These are phyloP conservation scores for Lichenostomus cassidix DNA, from an alignment of 2,113 vertebrate species.

Conservation along the genomic window DNA sequence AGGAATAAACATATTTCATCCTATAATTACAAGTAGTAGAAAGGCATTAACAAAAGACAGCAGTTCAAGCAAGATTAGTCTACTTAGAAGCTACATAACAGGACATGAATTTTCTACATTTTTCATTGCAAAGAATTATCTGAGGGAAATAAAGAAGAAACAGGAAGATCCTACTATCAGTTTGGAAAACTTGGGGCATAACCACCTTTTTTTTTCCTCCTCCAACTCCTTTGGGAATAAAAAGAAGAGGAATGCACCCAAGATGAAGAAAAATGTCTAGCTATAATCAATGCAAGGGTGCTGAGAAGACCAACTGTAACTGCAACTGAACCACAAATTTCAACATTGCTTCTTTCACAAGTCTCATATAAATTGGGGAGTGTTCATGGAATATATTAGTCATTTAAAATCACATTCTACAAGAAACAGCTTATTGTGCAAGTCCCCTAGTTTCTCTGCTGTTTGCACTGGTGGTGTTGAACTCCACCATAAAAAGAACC, in stretches of 20 bases:
- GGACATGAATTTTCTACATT: neutral
- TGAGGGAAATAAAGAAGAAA: neutral
- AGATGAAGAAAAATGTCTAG: neutral
- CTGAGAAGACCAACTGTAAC: neutral
- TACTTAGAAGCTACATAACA: neutral
- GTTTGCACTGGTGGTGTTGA: neutral
- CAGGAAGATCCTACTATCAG: neutral
- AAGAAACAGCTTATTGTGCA: neutral
- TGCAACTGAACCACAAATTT: neutral
- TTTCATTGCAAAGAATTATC: neutral
- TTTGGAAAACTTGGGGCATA: neutral
- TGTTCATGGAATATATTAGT: neutral
- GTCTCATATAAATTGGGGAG: rapidly evolving
- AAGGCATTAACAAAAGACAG: neutral
- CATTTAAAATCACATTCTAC: neutral
- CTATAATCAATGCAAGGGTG: neutral
- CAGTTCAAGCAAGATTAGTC: neutral
- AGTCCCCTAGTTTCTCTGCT: neutral
- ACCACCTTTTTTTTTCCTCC: neutral
- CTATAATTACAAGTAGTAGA: neutral
- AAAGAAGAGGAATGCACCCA: neutral
- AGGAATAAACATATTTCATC: neutral
- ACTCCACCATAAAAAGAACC: neutral
- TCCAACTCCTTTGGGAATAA: neutral
- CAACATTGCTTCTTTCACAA: neutral